These are phyloP conservation scores for Lepidurus packardi DNA, from an alignment of 1,140 invertebrate species.

Conservation along the genomic window DNA sequence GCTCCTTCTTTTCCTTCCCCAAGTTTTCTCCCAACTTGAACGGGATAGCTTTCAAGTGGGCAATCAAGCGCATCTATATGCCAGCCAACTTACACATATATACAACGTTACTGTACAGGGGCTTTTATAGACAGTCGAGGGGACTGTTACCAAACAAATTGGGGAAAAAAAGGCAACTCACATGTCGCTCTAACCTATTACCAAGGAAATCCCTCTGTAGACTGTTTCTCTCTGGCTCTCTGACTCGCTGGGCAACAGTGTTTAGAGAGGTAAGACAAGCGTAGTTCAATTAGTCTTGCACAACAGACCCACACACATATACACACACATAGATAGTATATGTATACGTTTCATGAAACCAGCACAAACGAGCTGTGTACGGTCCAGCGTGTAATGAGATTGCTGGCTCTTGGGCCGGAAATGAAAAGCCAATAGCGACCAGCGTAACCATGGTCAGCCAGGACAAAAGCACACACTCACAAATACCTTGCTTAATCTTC, in stretches of 20 bases:
- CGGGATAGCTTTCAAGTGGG: slow-evolving; percentile 19
- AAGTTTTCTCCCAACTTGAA: not conserved
- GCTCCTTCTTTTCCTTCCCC: not conserved
- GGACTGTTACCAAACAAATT: slow-evolving; percentile 1
- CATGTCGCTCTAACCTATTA: not conserved
- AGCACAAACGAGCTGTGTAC: not conserved
- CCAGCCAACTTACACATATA: not conserved
- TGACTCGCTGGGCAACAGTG: not conserved
- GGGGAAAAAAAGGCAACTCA: not conserved
- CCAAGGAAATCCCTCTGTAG: not conserved
- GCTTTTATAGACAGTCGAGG: not conserved
- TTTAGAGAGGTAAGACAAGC: slow-evolving; percentile 19
- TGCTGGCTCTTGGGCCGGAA: slow-evolving; percentile 5
- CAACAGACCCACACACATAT: not conserved
- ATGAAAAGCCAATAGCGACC: slow-evolving; percentile 15
- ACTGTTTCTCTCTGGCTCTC: not conserved
- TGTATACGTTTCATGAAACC: not conserved
- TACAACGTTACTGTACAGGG: not conserved
- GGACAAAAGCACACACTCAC: not conserved
- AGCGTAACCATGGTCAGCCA: not conserved
- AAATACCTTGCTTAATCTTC: not conserved
- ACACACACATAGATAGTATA: no score
- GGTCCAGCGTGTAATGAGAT: not conserved
- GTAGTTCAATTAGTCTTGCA: slow-evolving; percentile 15
- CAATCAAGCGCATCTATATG: not conserved